phyloP scores from a whole-genome alignment of 2,797 vertebrate genomes.

The Protonibea diacanthus region DNA sequence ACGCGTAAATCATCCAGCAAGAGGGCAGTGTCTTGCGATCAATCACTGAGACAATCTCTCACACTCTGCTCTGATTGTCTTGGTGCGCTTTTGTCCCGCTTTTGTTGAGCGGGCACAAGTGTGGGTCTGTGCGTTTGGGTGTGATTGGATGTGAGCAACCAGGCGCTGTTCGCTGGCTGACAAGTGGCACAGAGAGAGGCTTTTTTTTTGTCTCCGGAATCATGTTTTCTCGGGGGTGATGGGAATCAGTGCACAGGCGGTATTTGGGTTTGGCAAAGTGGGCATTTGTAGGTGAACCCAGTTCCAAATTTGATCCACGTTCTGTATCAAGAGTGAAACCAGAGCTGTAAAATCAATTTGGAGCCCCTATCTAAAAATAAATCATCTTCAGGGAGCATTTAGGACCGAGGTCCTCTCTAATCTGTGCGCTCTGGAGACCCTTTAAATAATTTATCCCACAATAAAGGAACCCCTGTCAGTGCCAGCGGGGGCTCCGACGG shows the following conservation, averaged over 20 bases:
- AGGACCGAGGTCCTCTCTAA: conserved; percentile 13
- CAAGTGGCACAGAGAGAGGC: conserved; percentile 47
- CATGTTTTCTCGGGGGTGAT: background rate
- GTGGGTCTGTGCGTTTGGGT: conserved; percentile 25
- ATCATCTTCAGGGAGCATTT: conserved; percentile 30
- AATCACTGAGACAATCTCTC: background rate
- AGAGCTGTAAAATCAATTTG: background rate
- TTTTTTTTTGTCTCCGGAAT: conserved; percentile 50
- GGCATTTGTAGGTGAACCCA: background rate
- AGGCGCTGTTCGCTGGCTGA: conserved; percentile 18
- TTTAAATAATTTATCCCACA: conserved; percentile 33
- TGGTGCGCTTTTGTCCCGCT: conserved; percentile 44
- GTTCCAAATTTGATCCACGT: background rate
- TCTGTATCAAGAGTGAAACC: background rate
- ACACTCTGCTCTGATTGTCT: background rate
- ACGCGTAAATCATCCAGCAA: conserved; percentile 23
- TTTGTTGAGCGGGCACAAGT: conserved; percentile 14
- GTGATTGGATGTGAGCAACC: conserved; percentile 11
- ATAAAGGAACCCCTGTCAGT: background rate
- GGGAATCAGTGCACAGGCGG: conserved; percentile 20
- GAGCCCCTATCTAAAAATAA: conserved; percentile 12
- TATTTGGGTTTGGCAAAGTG: conserved; percentile 35
- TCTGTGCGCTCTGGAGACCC: conserved; percentile 26
- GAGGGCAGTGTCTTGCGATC: background rate
- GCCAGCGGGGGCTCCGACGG: background rate